Percentiles rank a stretch among this genome's conserved stretches.
These are phyloP conservation scores for Mustela lutreola DNA, from an alignment of 2,113 vertebrate genomes.

Conservation along the genomic window DNA sequence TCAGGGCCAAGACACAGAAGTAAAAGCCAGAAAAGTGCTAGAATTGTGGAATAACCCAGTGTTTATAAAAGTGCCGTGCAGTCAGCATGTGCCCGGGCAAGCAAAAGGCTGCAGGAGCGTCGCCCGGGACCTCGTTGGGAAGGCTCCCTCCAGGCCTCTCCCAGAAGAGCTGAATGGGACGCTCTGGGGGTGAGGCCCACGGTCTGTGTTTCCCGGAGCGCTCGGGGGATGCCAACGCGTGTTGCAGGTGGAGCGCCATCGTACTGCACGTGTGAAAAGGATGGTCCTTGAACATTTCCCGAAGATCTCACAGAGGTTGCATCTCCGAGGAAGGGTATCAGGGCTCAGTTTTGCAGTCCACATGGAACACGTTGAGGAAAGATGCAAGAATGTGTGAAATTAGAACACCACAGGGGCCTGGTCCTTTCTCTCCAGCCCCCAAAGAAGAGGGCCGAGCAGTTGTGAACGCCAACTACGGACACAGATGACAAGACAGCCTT, in stretches of 20 bases:
- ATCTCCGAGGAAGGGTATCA: not conserved
- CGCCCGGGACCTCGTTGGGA: accelerated
- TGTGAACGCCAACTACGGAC: accelerated
- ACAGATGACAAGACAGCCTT: not conserved
- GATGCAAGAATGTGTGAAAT: not conserved
- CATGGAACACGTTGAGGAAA: not conserved
- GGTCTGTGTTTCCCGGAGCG: too few species aligned
- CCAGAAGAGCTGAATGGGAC: not conserved
- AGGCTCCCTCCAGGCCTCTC: not conserved
- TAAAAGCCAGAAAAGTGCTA: not conserved
- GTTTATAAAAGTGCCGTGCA: accelerated
- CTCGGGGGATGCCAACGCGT: accelerated
- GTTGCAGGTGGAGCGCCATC: not conserved
- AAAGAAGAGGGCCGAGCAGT: not conserved
- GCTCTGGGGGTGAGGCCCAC: accelerated
- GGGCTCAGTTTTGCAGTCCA: not conserved
- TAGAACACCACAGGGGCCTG: not conserved
- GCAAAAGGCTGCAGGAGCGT: not conserved
- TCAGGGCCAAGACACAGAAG: not conserved
- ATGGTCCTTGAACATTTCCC: not conserved
- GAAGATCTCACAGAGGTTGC: not conserved
- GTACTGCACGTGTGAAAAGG: accelerated
- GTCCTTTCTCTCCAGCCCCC: not conserved
- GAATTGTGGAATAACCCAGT: not conserved
- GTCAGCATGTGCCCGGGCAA: accelerated